A percentile compares a stretch with the other conserved stretches of the same genome.
phyloP scores from a whole-genome alignment of 1,140 invertebrate genomes.

The Paramacrobiotus metropolitanus region DNA sequence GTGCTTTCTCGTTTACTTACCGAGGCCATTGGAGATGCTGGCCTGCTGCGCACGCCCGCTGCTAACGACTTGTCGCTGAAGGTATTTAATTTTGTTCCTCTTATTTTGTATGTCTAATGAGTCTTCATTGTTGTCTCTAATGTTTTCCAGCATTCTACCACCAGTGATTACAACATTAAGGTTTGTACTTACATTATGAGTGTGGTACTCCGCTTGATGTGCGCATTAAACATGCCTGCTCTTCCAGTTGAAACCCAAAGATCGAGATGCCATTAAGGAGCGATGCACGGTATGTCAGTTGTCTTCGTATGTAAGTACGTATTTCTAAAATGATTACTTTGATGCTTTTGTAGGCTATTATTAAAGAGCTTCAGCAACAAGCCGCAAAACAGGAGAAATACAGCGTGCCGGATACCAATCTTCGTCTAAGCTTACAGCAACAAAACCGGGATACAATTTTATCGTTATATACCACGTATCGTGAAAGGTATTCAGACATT shows the following conservation, averaged over 20 bases:
- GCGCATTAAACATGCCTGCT: background rate
- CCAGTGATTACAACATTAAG: too few relatives aligned
- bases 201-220: too few relatives aligned
- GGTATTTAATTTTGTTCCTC: background rate
- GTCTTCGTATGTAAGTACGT: conserved; percentile 3
- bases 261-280: conserved; percentile 72
- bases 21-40: background rate
- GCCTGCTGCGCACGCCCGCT: background rate
- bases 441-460: conserved; percentile 64
- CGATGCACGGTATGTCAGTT: conserved; percentile 49
- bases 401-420: conserved; percentile 68
- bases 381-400: conserved; percentile 59
- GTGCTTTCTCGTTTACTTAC: background rate
- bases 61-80: background rate
- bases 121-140: background rate
- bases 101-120: background rate
- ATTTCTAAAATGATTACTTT: conserved; percentile 8
- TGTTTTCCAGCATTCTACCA: too few relatives aligned
- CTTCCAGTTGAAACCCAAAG: conserved; percentile 49
- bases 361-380: conserved; percentile 52
- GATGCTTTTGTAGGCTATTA: conserved; percentile 43
- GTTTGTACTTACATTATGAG: too few relatives aligned
- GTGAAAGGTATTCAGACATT: too few relatives aligned
- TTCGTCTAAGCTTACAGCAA: conserved; percentile 51
- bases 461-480: conserved; percentile 28